Evolutionary conservation across 2,113 vertebrate species (phyloP), one percentile per base, ranked within the genome.

Genomic region (Chrysochloris asiatica): DNA sequence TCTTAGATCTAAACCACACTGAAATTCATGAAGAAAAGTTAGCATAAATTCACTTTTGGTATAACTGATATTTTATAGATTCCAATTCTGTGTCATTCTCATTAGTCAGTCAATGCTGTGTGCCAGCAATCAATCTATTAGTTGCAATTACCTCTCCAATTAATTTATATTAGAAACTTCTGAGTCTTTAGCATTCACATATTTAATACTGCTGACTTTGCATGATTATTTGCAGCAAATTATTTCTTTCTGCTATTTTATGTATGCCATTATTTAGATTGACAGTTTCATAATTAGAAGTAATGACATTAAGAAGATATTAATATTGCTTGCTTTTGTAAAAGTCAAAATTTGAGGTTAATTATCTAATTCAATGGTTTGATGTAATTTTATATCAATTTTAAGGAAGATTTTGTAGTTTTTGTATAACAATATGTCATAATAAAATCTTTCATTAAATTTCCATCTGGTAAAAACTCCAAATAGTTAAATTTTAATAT

Each of bases 241-340:
- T 89, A 54, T 89, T 94, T 88, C n/a, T 87, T 71, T 52, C 11
- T 83, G 69, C 30, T 33, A 73, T 63, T 77, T 91, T 84, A 67
- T 54, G 43, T 59, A 47, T 56, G 9, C 33, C 38, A 45, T 89
- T 78, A 89, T 30, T 71, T 82, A 75, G 36, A 88, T 63, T 56
- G 21, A 84, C n/a, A 79, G 28, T 75, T 38, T 72, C 38, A 24
- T 81, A 77, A 52, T 88, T 43, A 69, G 52, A 52, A 95, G 84
- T 92, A 4, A 48, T 43, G n/a, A 30, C 17, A 76, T 19, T 61
- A 47, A 76, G 17, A 38, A 83, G 43, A 45, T 75, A 26, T 41
- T 86, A 63, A 85, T 80, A 54, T 43, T 65, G 26, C 10, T 1
- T 85, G 21, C 21, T 71, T 93, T 80, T 61, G n/a, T 8, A 83